These are phyloP conservation scores for Aldrovandia affinis DNA, from an alignment of 2,797 vertebrate species.

Conservation along the genomic window DNA sequence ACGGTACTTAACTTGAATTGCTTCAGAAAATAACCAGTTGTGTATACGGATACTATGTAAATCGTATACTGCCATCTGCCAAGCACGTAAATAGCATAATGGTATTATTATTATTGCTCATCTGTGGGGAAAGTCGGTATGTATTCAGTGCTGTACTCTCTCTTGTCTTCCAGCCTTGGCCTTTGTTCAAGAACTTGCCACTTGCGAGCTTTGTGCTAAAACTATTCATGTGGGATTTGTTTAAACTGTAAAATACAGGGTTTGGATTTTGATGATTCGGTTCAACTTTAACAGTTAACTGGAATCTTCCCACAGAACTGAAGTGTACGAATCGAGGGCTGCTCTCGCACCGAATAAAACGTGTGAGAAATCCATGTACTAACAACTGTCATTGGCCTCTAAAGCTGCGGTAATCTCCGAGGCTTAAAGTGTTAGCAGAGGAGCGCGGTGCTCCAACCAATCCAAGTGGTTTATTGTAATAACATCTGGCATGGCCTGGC, in stretches of 20 bases:
- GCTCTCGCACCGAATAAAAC: slow-evolving; percentile 27
- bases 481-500: slow-evolving; percentile 36
- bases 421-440: slow-evolving; percentile 52
- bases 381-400: slow-evolving; percentile 40
- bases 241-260: slow-evolving; percentile 15
- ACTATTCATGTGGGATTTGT: neutral
- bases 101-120: neutral
- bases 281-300: neutral
- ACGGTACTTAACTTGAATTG: neutral
- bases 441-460: slow-evolving; percentile 36
- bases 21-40: neutral
- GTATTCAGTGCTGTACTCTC: neutral
- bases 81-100: neutral
- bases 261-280: slow-evolving; percentile 29
- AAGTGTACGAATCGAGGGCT: neutral
- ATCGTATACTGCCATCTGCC: neutral
- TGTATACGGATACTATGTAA: slow-evolving; percentile 5
- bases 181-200: neutral
- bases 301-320: slow-evolving; percentile 21
- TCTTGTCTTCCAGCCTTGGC: neutral
- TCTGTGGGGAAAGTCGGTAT: neutral
- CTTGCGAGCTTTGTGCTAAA: neutral
- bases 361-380: slow-evolving; percentile 41
- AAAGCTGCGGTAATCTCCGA: slow-evolving; percentile 41
- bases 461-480: slow-evolving; percentile 28